Conservation (phyloP, 1,140 invertebrate genomes). For the Leptinotarsa texana region DNA sequence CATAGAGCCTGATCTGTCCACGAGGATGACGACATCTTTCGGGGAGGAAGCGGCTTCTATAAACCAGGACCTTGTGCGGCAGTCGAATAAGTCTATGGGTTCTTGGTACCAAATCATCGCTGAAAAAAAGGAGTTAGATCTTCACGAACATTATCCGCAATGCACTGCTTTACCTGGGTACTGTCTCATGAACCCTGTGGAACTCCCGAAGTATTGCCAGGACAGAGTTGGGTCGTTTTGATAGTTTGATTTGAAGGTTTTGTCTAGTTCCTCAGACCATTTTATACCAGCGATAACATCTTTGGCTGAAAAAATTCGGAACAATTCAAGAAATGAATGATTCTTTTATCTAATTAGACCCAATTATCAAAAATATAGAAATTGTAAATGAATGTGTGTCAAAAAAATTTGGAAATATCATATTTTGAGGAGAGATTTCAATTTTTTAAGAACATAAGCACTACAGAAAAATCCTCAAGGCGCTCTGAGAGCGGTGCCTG, state of each 20-base stretch:
- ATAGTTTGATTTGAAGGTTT: conserved; percentile 86
- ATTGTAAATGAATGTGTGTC: no score
- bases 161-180: conserved; percentile 72
- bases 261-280: conserved; percentile 86
- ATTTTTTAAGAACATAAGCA: no score
- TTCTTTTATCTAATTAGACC: no score
- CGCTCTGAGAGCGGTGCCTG: no score
- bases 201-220: conserved; percentile 97
- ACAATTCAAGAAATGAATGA: neutral
- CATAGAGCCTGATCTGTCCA: conserved; percentile 93
- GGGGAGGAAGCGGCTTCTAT: conserved; percentile 89
- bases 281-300: conserved; percentile 71
- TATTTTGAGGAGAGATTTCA: no score
- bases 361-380: no score
- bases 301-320: conserved; percentile 58
- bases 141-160: neutral
- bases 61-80: conserved; percentile 84
- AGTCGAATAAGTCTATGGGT: conserved; percentile 76
- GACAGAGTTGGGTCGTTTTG: conserved; percentile 84
- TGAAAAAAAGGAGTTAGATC: conserved; percentile 31
- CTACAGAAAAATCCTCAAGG: no score
- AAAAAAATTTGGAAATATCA: no score
- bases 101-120: conserved; percentile 56
- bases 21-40: conserved; percentile 87
- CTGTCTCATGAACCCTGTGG: conserved; percentile 92